Evolutionary conservation across 2,797 vertebrate species (phyloP).

Genomic region (Pelobates cultripes): DNA sequence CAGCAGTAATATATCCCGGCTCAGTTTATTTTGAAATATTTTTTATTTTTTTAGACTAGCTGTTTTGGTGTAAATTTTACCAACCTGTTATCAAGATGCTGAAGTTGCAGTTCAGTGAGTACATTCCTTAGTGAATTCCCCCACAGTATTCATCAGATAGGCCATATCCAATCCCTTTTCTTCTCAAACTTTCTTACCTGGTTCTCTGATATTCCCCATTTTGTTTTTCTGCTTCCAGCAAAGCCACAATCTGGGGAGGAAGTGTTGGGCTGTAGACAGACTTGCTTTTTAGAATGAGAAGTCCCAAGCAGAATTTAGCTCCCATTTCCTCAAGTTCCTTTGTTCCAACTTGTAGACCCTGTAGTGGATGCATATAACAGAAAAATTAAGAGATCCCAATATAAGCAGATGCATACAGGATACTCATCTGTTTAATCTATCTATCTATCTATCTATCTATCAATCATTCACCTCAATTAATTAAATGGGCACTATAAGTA

Average conservation of each 20-base stretch:
- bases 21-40: too few species aligned
- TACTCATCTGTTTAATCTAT: too few species aligned
- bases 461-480: too few species aligned
- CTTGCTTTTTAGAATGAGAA: conserved; percentile 82
- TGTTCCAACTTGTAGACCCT: conserved; percentile 88
- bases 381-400: not conserved
- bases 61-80: not conserved
- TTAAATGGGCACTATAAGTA: too few species aligned
- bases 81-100: too few species aligned
- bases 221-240: conserved; percentile 74
- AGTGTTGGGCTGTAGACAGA: conserved; percentile 71
- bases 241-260: conserved; percentile 66
- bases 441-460: too few species aligned
- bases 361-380: conserved; percentile 33
- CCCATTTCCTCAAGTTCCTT: conserved; percentile 90
- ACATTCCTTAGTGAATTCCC: too few species aligned
- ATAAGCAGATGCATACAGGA: too few species aligned
- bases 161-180: not conserved
- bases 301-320: conserved; percentile 85
- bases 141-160: too few species aligned
- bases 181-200: conserved; percentile 72
- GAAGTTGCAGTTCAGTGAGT: too few species aligned
- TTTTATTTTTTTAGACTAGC: not conserved
- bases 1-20: too few species aligned
- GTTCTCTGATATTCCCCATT: conserved; percentile 74